phyloP scores from a whole-genome alignment of 1,140 invertebrate species.

The Bombus affinis region DNA sequence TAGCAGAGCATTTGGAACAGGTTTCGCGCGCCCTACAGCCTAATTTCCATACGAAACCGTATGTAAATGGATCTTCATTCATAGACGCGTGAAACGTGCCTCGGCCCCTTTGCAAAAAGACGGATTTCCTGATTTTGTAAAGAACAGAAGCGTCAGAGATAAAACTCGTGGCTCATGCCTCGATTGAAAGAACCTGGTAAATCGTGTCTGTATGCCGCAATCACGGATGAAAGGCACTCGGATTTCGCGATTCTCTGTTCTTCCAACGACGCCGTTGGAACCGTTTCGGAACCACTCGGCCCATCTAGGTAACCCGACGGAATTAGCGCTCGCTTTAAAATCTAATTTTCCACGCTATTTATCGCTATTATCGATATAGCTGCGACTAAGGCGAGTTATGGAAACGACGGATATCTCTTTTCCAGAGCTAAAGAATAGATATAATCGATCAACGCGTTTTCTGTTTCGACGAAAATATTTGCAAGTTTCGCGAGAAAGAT shows the following conservation, averaged over 20 bases:
- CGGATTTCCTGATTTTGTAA: constrained; percentile 32
- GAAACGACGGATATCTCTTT: too few relatives aligned
- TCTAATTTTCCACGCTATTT: background rate
- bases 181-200: constrained; percentile 12
- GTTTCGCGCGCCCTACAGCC: background rate
- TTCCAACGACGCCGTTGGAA: background rate
- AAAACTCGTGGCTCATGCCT: background rate
- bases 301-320: too few relatives aligned
- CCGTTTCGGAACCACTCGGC: background rate
- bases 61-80: constrained; percentile 39
- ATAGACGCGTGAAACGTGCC: constrained; percentile 13
- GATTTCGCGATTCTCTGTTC: constrained; percentile 15
- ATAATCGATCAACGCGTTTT: too few relatives aligned
- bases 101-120: background rate
- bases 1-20: background rate
- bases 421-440: rapidly evolving
- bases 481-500: too few relatives aligned
- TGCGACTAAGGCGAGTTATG: rapidly evolving
- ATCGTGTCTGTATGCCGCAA: constrained; percentile 17
- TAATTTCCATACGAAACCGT: constrained; percentile 51
- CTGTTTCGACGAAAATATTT: too few relatives aligned
- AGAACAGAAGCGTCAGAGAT: background rate
- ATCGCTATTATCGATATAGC: too few relatives aligned
- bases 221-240: constrained; percentile 14
- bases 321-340: background rate